Conservation (phyloP, 2,888 invertebrate genomes). For the Agrotis puta region DNA sequence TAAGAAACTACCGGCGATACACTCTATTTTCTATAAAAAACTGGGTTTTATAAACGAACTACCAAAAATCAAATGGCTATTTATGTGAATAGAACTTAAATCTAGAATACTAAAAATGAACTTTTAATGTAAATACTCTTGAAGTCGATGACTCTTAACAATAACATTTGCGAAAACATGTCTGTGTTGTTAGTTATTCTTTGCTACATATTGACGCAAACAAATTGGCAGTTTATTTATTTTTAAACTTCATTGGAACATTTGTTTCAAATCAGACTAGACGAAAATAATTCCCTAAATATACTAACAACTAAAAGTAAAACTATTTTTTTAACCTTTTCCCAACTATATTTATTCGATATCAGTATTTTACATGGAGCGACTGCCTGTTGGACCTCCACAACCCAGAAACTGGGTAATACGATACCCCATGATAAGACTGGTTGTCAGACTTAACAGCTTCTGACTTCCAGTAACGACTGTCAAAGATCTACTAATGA, state of each 20-base stretch:
- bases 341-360: no score
- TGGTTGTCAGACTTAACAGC: no score
- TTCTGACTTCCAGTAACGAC: no score
- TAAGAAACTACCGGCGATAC: neutral
- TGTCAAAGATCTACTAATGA: no score
- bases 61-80: neutral
- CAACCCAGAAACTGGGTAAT: no score
- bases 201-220: conserved; percentile 19
- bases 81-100: neutral
- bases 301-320: neutral
- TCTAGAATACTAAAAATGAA: conserved; percentile 24
- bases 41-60: no score
- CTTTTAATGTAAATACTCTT: conserved; percentile 19
- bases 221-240: neutral
- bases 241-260: neutral
- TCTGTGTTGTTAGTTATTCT: conserved; percentile 30
- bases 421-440: no score
- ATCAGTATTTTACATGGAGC: no score
- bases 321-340: no score
- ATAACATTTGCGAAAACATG: conserved; percentile 38
- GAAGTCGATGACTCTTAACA: conserved; percentile 36
- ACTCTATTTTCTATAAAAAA: no score
- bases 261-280: neutral
- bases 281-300: neutral
- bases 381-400: no score